Conservation (phyloP, 2,888 invertebrate species). For the Mesorhabditis sp. region DNA sequence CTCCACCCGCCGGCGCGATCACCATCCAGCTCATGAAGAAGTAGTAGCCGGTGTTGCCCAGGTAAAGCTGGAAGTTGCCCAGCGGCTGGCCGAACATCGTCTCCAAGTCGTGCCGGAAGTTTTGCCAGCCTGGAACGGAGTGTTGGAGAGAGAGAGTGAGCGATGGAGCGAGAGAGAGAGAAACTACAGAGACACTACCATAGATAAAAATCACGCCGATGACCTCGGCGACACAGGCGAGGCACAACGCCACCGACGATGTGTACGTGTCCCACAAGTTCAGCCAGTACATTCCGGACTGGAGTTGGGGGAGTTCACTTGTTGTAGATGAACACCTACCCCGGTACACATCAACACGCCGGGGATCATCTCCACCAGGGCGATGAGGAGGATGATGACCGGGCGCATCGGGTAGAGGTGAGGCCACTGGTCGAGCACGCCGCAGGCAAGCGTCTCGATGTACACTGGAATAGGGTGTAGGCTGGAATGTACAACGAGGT, state of each 20-base stretch:
- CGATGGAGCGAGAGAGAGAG: no score
- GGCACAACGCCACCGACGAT: constrained; percentile 30
- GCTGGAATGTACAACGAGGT: neutral
- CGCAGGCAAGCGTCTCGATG: constrained; percentile 15
- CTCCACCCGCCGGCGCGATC: neutral
- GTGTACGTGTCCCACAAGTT: constrained; percentile 44
- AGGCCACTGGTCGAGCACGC: neutral
- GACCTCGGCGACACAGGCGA: constrained; percentile 29
- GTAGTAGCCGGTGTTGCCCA: neutral
- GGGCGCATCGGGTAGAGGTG: neutral
- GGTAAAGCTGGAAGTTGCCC: constrained; percentile 12
- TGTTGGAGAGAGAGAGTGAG: neutral
- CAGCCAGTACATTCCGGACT: constrained; percentile 48
- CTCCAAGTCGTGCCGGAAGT: constrained; percentile 34
- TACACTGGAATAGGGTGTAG: neutral
- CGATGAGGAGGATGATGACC: constrained; percentile 29
- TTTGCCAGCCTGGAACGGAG: constrained; percentile 17
- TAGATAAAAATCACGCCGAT: constrained; percentile 36
- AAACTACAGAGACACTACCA: constrained; percentile 17
- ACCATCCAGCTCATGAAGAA: neutral
- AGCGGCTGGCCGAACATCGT: constrained; percentile 39
- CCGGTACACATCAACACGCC: neutral
- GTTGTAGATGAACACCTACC: neutral
- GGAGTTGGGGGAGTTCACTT: neutral
- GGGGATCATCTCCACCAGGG: constrained; percentile 17